Evolutionary conservation across 1,140 invertebrate genomes (phyloP).

Genomic region (Rhynchophorus ferrugineus): DNA sequence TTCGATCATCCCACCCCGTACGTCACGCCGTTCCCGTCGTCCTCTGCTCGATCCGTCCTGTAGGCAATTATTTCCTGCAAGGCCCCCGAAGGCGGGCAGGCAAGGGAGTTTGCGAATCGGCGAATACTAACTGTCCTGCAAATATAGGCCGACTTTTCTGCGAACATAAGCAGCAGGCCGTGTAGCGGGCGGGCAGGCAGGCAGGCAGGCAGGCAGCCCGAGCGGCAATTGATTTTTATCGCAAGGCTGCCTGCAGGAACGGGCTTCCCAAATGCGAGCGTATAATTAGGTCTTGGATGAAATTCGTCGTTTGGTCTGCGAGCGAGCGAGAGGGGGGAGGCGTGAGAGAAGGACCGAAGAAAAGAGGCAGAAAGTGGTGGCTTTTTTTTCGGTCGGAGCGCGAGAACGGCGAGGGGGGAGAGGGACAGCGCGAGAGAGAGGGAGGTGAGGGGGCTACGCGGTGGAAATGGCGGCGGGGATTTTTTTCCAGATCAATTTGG

Average conservation of each 20-base stretch:
- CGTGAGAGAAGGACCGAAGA: too few relatives aligned
- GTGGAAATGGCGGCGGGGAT: too few relatives aligned
- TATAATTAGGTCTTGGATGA: background rate
- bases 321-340: background rate
- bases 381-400: too few relatives aligned
- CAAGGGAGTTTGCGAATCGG: slow-evolving; percentile 5
- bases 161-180: background rate
- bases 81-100: background rate
- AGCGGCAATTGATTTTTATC: slow-evolving; percentile 23
- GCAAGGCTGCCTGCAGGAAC: slow-evolving; percentile 4
- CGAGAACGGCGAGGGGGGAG: too few relatives aligned
- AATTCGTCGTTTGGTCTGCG: background rate
- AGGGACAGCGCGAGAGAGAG: too few relatives aligned
- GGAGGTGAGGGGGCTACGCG: too few relatives aligned
- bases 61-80: slow-evolving; percentile 4
- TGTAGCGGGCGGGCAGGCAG: background rate
- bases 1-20: background rate
- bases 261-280: background rate
- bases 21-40: background rate
- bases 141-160: slow-evolving; percentile 20
- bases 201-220: background rate
- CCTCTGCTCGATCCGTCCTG: background rate
- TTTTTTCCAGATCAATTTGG: too few relatives aligned
- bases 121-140: slow-evolving; percentile 17
- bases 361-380: too few relatives aligned